Evolutionary conservation across 1,140 invertebrate genomes (phyloP).

Genomic region (Papilio polytes): DNA sequence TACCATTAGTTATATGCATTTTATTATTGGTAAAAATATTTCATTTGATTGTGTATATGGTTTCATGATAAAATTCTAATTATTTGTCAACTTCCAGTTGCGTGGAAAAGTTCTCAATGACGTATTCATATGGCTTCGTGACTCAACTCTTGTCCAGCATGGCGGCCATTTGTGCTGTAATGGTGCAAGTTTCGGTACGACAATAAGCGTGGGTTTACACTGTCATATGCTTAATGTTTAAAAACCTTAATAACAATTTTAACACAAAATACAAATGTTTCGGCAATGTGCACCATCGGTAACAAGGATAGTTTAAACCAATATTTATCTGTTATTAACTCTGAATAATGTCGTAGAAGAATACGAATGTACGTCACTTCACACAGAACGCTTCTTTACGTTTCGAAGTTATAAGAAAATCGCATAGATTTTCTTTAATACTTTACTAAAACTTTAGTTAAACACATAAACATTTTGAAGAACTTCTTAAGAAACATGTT

Average conservation of each 20-base stretch:
- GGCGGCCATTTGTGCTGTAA: slow-evolving; percentile 78
- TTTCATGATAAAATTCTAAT: neutral
- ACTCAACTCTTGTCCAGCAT: slow-evolving; percentile 77
- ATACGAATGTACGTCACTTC: too few species aligned
- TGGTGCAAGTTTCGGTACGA: slow-evolving; percentile 79
- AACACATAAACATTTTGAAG: neutral
- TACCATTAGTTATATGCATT: too few species aligned
- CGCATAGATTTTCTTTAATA: neutral
- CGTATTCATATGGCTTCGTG: slow-evolving; percentile 78
- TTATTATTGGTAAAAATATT: too few species aligned
- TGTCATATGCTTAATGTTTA: neutral
- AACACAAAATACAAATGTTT: too few species aligned
- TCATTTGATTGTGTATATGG: too few species aligned
- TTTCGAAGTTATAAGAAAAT: neutral
- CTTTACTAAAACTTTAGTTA: neutral
- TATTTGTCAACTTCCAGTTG: slow-evolving; percentile 62
- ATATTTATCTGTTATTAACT: too few species aligned
- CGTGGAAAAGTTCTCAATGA: slow-evolving; percentile 72
- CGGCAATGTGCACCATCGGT: too few species aligned
- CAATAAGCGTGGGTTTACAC: slow-evolving; percentile 9
- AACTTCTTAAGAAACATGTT: neutral
- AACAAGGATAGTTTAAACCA: too few species aligned
- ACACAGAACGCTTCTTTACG: neutral
- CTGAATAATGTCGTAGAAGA: too few species aligned
- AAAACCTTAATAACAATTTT: too few species aligned